Evolutionary conservation across 2,113 vertebrate genomes (phyloP).

Genomic region (Mesitornis unicolor): DNA sequence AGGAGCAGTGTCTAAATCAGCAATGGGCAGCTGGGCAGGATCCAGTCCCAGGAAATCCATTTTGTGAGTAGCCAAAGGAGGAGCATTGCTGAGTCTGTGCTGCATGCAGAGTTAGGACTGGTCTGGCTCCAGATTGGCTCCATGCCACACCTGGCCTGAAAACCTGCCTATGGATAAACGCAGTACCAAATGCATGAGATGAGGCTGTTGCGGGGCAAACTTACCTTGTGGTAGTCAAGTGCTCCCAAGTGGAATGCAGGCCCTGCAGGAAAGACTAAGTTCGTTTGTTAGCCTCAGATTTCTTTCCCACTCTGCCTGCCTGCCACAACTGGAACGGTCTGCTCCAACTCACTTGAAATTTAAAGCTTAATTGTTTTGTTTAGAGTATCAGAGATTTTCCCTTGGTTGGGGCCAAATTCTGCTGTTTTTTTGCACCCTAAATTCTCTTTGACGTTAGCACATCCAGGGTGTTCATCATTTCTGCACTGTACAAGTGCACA

Average conservation of each 20-base stretch:
- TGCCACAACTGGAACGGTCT: not conserved
- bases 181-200: not conserved
- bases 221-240: fast-evolving
- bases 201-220: not conserved
- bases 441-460: not conserved
- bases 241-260: not conserved
- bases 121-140: not conserved
- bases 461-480: not conserved
- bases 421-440: not conserved
- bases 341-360: not conserved
- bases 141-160: not conserved
- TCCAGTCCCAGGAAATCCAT: not conserved
- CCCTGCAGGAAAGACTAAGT: not conserved
- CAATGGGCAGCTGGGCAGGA: not conserved
- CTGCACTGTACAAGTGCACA: not conserved
- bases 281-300: not conserved
- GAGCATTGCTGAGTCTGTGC: not conserved
- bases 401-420: not conserved
- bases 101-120: not conserved
- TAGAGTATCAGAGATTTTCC: not conserved
- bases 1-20: not conserved
- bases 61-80: not conserved
- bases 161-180: not conserved
- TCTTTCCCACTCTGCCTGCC: not conserved
- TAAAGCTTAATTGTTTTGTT: not conserved